Base-by-base conservation (phyloP, 2,888 invertebrate species). In the Dyspetes luteomarginatus region DNA sequence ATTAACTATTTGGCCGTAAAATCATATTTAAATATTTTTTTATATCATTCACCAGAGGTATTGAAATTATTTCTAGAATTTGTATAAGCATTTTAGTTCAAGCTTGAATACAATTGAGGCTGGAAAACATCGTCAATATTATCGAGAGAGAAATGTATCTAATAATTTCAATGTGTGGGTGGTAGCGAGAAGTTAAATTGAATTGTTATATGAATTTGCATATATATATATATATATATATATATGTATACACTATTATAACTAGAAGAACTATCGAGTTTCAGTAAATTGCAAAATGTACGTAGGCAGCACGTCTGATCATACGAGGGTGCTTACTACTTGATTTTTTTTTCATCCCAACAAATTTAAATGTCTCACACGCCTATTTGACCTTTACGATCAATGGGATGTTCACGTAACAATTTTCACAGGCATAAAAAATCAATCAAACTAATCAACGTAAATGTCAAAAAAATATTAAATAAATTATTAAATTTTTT, bases 151-250 rank as follows among this genome's bases (percentile, higher is more conserved):
- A 73, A 55, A 73, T 22, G 19, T 55, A 22, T 55, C 22, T 55
- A 30, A 45, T 22, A 65, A 65, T 12, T 55, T 9, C 52, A 52
- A 17, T 55, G 15, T 28, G 48, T 71, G 64, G 55, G 48, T 41
- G 55, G 12, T 15, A 58, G 22, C 3, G 56, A 56, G 19, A 67
- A 74, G 74, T 74, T 74, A 58, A 67, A 74, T 74, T 74, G 45
- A 43, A 56, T n/a, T n/a, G n/a, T n/a, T n/a, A n/a, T n/a, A n/a
- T n/a, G n/a, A n/a, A n/a, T n/a, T n/a, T n/a, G n/a, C n/a, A n/a
- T n/a, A n/a, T n/a, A n/a, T n/a, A n/a, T n/a, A n/a, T n/a, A n/a
- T n/a, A n/a, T n/a, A n/a, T n/a, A n/a, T n/a, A n/a, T n/a, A n/a
- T n/a, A n/a, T n/a, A n/a, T n/a, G n/a, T n/a, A n/a, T n/a, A n/a